Evolutionary conservation across 2,888 invertebrate species (phyloP).

Genomic region (Cheilosia impressa): DNA sequence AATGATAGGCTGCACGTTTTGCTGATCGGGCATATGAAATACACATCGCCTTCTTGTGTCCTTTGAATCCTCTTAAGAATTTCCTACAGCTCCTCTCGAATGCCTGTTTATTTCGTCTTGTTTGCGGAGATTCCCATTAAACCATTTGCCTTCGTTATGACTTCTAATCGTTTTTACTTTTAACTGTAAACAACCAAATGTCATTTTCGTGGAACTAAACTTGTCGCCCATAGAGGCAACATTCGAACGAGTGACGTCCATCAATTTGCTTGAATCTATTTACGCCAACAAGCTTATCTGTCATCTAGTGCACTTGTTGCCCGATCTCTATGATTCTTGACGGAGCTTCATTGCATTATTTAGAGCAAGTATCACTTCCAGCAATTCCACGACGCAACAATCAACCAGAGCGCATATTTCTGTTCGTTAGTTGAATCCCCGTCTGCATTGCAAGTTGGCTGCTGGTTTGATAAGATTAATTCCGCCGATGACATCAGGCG

Average conservation of each 20-base stretch:
- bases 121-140: too few relatives aligned
- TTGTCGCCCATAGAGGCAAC: neutral
- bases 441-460: slow-evolving; percentile 1
- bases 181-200: too few relatives aligned
- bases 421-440: slow-evolving; percentile 7
- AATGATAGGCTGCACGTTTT: too few relatives aligned
- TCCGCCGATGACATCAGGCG: slow-evolving; percentile 25
- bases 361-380: slow-evolving; percentile 48
- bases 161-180: too few relatives aligned
- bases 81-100: too few relatives aligned
- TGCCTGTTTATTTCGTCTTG: too few relatives aligned
- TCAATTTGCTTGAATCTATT: neutral
- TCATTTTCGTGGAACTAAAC: neutral
- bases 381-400: slow-evolving; percentile 36
- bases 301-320: neutral
- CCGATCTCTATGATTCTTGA: neutral
- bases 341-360: slow-evolving; percentile 39
- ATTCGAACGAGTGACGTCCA: neutral
- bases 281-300: slow-evolving; percentile 4
- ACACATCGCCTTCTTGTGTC: too few relatives aligned
- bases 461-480: slow-evolving; percentile 8
- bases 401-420: too few relatives aligned
- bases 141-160: too few relatives aligned
- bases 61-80: too few relatives aligned
- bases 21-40: too few relatives aligned